Percentiles rank a stretch among this genome's conserved stretches.
phyloP scores from a whole-genome alignment of 2,113 vertebrate genomes.

The Cebidichthys violaceus region DNA sequence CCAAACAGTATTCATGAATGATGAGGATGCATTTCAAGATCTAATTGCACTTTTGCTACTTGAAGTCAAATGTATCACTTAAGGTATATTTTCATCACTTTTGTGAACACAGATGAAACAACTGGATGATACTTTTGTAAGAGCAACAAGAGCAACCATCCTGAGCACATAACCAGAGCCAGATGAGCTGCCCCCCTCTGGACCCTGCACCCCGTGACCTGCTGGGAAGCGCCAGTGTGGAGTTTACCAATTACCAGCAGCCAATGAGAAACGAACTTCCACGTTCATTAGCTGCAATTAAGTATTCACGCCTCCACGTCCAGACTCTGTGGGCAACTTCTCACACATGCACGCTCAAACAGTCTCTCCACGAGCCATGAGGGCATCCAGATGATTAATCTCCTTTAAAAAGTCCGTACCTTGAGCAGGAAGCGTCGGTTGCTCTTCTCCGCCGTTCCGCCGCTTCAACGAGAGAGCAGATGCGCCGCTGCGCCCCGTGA shows the following conservation, averaged over 20 bases:
- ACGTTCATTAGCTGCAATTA: background rate
- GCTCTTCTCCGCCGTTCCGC: conserved; percentile 25
- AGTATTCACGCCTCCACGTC: background rate
- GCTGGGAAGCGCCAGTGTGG: background rate
- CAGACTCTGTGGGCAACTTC: conserved; percentile 37
- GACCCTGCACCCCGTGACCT: background rate
- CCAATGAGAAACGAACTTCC: conserved; percentile 16
- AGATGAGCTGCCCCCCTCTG: background rate
- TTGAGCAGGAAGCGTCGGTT: conserved; percentile 8
- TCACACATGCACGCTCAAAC: background rate
- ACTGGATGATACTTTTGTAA: conserved; percentile 4
- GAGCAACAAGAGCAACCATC: background rate
- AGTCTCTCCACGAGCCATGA: background rate
- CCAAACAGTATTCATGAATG: background rate
- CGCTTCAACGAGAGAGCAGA: conserved; percentile 37
- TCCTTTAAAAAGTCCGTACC: conserved; percentile 54
- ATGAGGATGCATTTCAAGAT: too few relatives aligned
- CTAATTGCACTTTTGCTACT: background rate
- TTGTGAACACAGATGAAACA: background rate
- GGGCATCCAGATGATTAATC: conserved; percentile 14
- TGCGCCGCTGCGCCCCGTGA: conserved; percentile 31
- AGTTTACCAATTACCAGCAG: conserved; percentile 33
- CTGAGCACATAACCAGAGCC: background rate
- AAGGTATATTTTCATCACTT: background rate
- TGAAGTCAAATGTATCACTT: background rate